phyloP scores from a whole-genome alignment of 2,113 vertebrate species.

The Melanocharis versteri region DNA sequence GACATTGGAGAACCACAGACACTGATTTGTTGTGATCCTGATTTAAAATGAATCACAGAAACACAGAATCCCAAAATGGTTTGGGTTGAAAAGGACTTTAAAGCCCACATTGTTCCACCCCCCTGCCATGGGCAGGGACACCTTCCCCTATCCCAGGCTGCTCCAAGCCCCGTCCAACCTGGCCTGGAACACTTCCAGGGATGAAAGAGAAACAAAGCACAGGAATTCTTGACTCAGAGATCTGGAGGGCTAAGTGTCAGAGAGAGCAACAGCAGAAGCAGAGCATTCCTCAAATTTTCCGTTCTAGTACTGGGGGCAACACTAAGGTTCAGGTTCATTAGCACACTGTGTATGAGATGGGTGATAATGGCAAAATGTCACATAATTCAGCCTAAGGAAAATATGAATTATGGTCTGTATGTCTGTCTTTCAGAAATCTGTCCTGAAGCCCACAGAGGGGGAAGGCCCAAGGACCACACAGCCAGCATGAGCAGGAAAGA shows the following conservation, averaged over 20 bases:
- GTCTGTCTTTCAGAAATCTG: neutral
- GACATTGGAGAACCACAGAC: neutral
- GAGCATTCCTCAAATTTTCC: neutral
- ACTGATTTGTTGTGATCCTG: neutral
- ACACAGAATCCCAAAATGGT: too few relatives aligned
- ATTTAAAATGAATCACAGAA: neutral
- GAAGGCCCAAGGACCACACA: neutral
- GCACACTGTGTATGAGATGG: neutral
- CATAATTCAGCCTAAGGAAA: neutral
- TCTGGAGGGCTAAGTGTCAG: neutral
- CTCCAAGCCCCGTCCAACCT: neutral
- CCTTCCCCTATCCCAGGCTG: neutral
- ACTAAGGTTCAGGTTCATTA: neutral
- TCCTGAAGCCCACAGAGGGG: neutral
- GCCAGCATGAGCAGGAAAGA: accelerated
- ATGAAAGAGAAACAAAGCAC: neutral
- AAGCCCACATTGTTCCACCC: neutral
- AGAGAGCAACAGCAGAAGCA: neutral
- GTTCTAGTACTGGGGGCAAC: neutral
- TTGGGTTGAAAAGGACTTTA: neutral
- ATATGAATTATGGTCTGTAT: neutral
- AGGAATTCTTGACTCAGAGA: neutral
- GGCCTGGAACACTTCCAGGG: neutral
- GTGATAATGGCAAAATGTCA: neutral
- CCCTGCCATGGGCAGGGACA: neutral